Conservation (phyloP, 92 coral and sea anemone genomes). For the Porites divaricata region DNA sequence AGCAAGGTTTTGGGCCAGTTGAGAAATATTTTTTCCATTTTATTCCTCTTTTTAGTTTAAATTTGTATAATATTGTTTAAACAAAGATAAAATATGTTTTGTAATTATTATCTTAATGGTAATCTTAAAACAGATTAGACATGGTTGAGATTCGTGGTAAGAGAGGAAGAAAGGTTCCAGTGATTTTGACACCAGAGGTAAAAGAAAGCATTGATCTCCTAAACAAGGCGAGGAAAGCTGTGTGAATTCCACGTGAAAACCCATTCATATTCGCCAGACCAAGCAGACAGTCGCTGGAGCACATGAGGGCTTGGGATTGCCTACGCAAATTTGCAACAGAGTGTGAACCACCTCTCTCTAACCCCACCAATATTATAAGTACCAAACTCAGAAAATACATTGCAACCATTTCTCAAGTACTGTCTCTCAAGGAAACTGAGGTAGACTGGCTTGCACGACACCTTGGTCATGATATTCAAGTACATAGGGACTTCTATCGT, state of each 20-base stretch:
- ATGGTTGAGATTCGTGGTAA: constrained; percentile 34
- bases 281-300: constrained; percentile 28
- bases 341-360: constrained; percentile 24
- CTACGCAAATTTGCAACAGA: constrained; percentile 25
- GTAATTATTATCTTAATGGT: not conserved
- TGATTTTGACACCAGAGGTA: constrained; percentile 27
- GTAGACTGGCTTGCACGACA: constrained; percentile 75
- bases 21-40: not conserved
- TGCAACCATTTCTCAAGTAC: constrained; percentile 64
- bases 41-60: not conserved
- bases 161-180: constrained; percentile 26
- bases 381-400: constrained; percentile 56
- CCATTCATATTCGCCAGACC: constrained; percentile 58
- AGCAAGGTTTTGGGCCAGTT: too few species aligned
- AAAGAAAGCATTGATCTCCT: constrained; percentile 44
- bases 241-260: constrained; percentile 49
- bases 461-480: constrained; percentile 56
- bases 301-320: constrained; percentile 41
- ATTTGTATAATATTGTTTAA: too few species aligned
- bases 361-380: constrained; percentile 34
- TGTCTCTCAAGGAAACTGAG: constrained; percentile 43
- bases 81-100: not conserved
- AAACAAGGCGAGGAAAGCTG: constrained; percentile 37
- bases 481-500: constrained; percentile 64
- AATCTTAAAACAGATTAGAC: constrained; percentile 13